phyloP scores from a whole-genome alignment of 2,797 vertebrate species.

The Philypnodon macrostomus region DNA sequence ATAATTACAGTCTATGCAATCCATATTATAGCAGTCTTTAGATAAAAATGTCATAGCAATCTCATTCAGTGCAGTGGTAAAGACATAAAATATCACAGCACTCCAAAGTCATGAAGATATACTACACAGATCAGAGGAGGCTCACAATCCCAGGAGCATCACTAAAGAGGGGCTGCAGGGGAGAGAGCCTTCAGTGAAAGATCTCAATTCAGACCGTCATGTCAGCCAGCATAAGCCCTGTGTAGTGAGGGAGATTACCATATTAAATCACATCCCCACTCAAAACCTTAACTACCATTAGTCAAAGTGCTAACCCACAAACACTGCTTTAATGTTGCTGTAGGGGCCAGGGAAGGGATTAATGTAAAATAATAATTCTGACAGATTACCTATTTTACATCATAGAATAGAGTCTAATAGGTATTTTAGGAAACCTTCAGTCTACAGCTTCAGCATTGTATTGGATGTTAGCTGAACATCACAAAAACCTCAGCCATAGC shows the following conservation, averaged over 20 bases:
- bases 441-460: too few species aligned
- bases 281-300: too few species aligned
- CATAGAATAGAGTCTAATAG: too few species aligned
- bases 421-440: too few species aligned
- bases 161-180: constrained; percentile 27
- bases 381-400: too few species aligned
- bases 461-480: too few species aligned
- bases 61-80: constrained; percentile 43
- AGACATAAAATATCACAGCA: constrained; percentile 44
- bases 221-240: constrained; percentile 15
- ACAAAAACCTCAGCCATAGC: too few species aligned
- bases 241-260: constrained; percentile 28
- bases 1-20: constrained; percentile 59
- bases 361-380: too few species aligned
- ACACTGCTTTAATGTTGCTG: too few species aligned
- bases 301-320: too few species aligned
- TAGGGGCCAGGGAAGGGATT: too few species aligned
- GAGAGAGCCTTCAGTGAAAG: constrained; percentile 32
- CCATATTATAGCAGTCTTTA: constrained; percentile 56
- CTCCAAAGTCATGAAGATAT: constrained; percentile 41
- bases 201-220: constrained; percentile 34
- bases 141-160: constrained; percentile 27
- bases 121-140: constrained; percentile 38
- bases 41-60: constrained; percentile 49
- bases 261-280: constrained; percentile 1